Base-by-base conservation (phyloP, 2,888 invertebrate species). In the Diarsia brunnea region DNA sequence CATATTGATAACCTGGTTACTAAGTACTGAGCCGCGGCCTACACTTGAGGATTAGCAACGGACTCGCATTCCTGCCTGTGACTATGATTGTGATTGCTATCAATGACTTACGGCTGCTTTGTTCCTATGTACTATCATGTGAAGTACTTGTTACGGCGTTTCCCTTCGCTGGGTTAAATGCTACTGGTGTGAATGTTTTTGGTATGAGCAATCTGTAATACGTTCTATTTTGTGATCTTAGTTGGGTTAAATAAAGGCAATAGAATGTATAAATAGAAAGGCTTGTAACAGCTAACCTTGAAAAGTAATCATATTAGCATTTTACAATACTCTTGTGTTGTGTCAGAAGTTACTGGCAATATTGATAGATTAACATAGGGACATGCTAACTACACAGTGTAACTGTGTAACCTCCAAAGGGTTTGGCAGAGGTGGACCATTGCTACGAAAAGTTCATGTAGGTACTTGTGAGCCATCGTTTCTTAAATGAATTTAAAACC, bases 41-140 rank as follows among this genome's bases (percentile, higher is more conserved):
- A 82, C 24, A 73, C 43, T 78, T 61, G 75, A 78, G 72, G 78
- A 87, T 84, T 81, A 78, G 87, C 72, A 79, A 84, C 80, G 84
- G 85, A 80, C 73, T 88, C 69, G 77, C 81, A 87, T 87, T 81
- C 82, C 55, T 81, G 82, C 75, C 63, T 75, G 74, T 64, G 72
- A 58, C 79, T 83, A 79, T 84, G 75, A 87, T 87, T 87, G 73
- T 55, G 88, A 87, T 87, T 82, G 63, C 78, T 82, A 87, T 87
- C 87, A 81, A 63, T 84, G 85, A 87, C 38, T 80, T 73, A 87
- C 80, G 77, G 79, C 75, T 7, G 64, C 82, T 87, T 87, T 87
- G 88, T 87, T 69, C 45, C 38, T 66, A 63, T 73, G 31, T 75
- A 55, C 55, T 72, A 38, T 14, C 43, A 43, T 43, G 81, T 49